phyloP scores from a whole-genome alignment of 2,888 invertebrate genomes.

The Monoplex corrugatus region DNA sequence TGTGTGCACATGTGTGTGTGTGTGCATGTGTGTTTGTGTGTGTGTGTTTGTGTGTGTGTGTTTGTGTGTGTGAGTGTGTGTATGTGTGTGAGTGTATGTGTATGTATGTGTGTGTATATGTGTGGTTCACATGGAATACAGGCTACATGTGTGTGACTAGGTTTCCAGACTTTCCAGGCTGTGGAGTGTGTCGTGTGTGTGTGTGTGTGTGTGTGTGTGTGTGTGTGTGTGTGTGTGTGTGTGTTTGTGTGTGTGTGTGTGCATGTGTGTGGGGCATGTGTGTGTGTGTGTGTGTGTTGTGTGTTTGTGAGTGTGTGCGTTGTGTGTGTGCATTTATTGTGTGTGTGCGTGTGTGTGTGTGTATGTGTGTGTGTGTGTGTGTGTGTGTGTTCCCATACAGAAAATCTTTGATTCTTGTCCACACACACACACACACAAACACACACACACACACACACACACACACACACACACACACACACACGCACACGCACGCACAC shows the following conservation, averaged over 20 bases:
- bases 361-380: neutral
- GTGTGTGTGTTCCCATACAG: no score
- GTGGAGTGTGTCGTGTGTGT: neutral
- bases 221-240: no score
- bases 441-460: neutral
- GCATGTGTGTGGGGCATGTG: no score
- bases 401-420: no score
- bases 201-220: neutral
- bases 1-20: neutral
- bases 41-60: neutral
- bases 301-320: neutral
- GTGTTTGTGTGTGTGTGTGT: no score
- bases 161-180: no score
- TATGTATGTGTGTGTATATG: neutral
- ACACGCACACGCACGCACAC: slow-evolving; percentile 4
- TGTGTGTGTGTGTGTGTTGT: neutral
- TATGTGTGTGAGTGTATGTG: neutral
- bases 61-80: neutral
- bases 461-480: slow-evolving; percentile 15
- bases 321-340: neutral
- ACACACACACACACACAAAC: slow-evolving; percentile 7
- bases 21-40: neutral
- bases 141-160: no score
- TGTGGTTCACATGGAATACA: no score
- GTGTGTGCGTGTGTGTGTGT: neutral